Percentiles rank a stretch among this genome's conserved stretches.
phyloP scores from a whole-genome alignment of 2,113 vertebrate genomes.

The Uropsilus gracilis region DNA sequence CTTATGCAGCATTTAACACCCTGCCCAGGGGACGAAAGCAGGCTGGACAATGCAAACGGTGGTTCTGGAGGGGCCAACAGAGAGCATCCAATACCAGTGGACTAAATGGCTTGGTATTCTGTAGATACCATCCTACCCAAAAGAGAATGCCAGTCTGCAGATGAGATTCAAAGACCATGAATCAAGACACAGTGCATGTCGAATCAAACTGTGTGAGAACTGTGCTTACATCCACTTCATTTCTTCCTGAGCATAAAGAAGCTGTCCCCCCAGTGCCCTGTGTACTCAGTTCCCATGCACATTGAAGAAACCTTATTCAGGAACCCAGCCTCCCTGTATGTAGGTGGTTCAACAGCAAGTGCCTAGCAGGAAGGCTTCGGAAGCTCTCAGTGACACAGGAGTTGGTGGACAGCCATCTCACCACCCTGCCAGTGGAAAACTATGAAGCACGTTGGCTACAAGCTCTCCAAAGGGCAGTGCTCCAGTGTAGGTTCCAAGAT shows the following conservation, averaged over 20 bases:
- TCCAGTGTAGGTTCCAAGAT: neutral
- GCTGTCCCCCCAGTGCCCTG: neutral
- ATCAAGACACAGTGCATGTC: neutral
- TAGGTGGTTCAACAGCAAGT: neutral
- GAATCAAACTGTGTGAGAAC: rapidly evolving
- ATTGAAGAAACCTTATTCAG: neutral
- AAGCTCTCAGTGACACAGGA: neutral
- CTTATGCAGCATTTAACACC: rapidly evolving
- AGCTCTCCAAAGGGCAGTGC: neutral
- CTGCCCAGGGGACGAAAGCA: too few species aligned
- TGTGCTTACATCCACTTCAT: neutral
- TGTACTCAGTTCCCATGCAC: neutral
- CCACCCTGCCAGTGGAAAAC: neutral
- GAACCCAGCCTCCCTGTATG: neutral
- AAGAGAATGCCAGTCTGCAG: rapidly evolving
- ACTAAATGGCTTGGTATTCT: rapidly evolving
- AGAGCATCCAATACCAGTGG: rapidly evolving
- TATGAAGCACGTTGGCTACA: neutral
- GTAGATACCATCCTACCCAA: neutral
- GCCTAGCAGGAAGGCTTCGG: neutral
- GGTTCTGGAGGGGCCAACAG: neutral
- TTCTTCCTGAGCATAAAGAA: neutral
- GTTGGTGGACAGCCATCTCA: neutral
- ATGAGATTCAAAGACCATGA: neutral
- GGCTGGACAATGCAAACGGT: neutral